A percentile compares a stretch with the other conserved stretches of the same genome.
Conservation (phyloP, 1,140 invertebrate species). For the Platyscapa corneri region DNA sequence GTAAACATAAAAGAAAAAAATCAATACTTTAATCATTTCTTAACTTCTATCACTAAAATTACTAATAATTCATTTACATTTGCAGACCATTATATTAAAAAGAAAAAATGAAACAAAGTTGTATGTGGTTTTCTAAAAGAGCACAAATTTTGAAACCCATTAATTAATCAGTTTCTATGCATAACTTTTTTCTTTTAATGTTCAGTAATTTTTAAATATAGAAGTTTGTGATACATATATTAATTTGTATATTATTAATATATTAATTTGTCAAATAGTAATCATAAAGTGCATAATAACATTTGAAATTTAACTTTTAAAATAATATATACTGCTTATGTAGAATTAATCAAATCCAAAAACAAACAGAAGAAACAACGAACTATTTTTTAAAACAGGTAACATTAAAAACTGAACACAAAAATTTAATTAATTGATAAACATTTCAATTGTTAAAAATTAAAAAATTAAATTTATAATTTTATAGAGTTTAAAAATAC, state of each 20-base stretch:
- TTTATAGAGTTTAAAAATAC: neutral
- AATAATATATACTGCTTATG: neutral
- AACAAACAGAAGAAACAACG: neutral
- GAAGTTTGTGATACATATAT: neutral
- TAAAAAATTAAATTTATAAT: no score
- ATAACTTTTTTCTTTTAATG: neutral
- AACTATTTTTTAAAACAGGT: neutral
- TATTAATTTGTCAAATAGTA: neutral
- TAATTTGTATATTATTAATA: no score
- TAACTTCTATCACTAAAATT: slow-evolving; percentile 12
- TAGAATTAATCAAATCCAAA: neutral
- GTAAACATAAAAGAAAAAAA: neutral
- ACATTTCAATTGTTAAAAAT: neutral
- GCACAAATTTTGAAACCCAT: neutral
- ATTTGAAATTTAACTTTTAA: neutral
- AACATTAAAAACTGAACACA: neutral
- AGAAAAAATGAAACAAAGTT: slow-evolving; percentile 41
- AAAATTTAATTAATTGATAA: neutral
- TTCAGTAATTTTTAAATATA: slow-evolving; percentile 1
- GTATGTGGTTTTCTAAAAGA: slow-evolving; percentile 9
- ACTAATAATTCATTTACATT: neutral
- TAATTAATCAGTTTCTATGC: slow-evolving; percentile 11
- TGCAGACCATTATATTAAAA: slow-evolving; percentile 5
- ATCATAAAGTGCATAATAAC: neutral
- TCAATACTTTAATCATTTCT: neutral